phyloP scores from a whole-genome alignment of 53 echinoderm and acorn worm genomes.

The Holothuria scabra region DNA sequence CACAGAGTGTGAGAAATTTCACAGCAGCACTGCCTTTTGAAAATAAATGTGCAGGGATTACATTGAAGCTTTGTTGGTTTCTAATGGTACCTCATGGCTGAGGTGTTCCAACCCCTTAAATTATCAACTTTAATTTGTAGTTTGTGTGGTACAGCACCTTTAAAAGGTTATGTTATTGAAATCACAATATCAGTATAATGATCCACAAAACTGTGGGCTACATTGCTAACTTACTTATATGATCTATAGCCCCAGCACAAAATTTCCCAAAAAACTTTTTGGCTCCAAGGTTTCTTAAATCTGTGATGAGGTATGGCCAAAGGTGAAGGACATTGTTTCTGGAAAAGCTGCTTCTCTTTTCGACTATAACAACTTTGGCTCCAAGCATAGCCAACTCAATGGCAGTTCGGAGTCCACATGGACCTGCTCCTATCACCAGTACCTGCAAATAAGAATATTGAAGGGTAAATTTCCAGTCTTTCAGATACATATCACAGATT shows the following conservation, averaged over 20 bases:
- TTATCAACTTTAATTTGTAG: too few species aligned
- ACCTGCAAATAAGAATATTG: slow-evolving; percentile 56
- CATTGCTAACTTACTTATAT: slow-evolving; percentile 80
- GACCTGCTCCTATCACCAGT: slow-evolving; percentile 88
- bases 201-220: too few species aligned
- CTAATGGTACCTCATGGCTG: too few species aligned
- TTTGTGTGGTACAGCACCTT: too few species aligned
- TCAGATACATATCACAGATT: too few species aligned
- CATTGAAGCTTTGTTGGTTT: too few species aligned
- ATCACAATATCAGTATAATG: too few species aligned
- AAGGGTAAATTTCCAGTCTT: not conserved
- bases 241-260: slow-evolving; percentile 92
- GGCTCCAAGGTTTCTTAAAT: slow-evolving; percentile 85
- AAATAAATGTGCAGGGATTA: too few species aligned
- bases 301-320: slow-evolving; percentile 96
- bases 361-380: slow-evolving; percentile 81
- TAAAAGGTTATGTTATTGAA: too few species aligned
- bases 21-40: too few species aligned
- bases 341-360: slow-evolving; percentile 85
- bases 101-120: too few species aligned
- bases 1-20: too few species aligned
- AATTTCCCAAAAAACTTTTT: slow-evolving; percentile 98
- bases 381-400: slow-evolving; percentile 95
- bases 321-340: slow-evolving; percentile 97
- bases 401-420: slow-evolving; percentile 87